Base-by-base conservation (phyloP, 1,140 invertebrate species). In the Metaphire vulgaris region DNA sequence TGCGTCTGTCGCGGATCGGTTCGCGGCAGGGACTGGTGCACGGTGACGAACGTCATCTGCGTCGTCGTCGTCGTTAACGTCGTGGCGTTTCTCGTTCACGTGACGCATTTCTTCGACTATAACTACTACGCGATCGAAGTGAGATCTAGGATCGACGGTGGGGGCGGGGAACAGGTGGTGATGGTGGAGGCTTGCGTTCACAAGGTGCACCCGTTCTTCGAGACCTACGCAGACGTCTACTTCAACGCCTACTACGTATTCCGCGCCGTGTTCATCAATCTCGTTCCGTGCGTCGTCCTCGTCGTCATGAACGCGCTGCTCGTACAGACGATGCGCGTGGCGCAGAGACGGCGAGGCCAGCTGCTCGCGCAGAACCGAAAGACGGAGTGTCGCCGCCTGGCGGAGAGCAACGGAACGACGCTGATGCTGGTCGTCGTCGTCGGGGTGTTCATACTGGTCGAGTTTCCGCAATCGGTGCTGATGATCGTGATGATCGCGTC, bases 1-100 rank as follows among this genome's bases (percentile, higher is more conserved):
- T 94, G 95, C 0, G 96, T 98, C 0, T 97, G 95, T 83, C 93
- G 96, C 85, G n/a, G n/a, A n/a, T 94, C 95, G 0, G 88, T 97
- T 2, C 89, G 90, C 75, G 94, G 94, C 0, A 89, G 92, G 73
- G 92, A 91, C 0, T 88, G 96, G 31, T 98, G 95, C 86, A 97
- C 94, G 0, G 72, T 81, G 16, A 90, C 91, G 0, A 89, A 91
- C 1, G 93, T 94, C 1, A 89, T 91, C 79, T 91, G 91, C 77
- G 92, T 90, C 78, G 90, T 94, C 1, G 87, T 89, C 31, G 90
- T 90, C 82, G 93, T 95, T 69, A 90, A 90, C 32, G 80, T 92
- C 33, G 84, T 91, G 6, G 92, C 93, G 0, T 88, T 91, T 69
- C 82, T 94, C 2, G 92, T 94, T 80, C 93, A 96, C 83, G 87